These are phyloP conservation scores for Muntiacus reevesi DNA, from an alignment of 2,113 vertebrate genomes.

Conservation along the genomic window DNA sequence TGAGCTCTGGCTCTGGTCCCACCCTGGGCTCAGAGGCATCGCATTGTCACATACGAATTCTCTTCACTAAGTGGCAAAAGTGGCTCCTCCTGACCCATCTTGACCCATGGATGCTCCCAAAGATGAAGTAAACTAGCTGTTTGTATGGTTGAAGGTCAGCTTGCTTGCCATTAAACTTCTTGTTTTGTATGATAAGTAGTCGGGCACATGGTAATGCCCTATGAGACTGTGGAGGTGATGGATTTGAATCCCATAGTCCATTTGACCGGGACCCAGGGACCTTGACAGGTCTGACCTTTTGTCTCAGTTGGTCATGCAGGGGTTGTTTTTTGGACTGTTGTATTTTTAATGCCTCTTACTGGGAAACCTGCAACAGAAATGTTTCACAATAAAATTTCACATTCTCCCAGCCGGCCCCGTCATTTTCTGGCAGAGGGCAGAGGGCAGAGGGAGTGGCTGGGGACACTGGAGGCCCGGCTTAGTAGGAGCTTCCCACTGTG, in stretches of 20 bases:
- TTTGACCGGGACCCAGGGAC: slow-evolving; percentile 87
- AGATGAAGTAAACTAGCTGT: too few species aligned
- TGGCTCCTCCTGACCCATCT: too few species aligned
- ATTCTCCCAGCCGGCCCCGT: slow-evolving; percentile 82
- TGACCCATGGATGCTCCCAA: too few species aligned
- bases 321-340: slow-evolving; percentile 29
- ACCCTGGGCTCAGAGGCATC: too few species aligned
- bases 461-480: slow-evolving; percentile 82
- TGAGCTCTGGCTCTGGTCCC: too few species aligned
- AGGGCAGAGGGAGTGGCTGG: slow-evolving; percentile 85
- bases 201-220: too few species aligned
- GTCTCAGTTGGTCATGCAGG: slow-evolving; percentile 53
- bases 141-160: too few species aligned
- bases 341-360: slow-evolving; percentile 85
- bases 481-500: slow-evolving; percentile 84
- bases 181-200: too few species aligned
- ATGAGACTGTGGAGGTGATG: slow-evolving; percentile 84
- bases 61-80: too few species aligned
- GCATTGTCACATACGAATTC: too few species aligned
- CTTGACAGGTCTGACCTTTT: slow-evolving; percentile 77
- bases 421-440: slow-evolving; percentile 62
- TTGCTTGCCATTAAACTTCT: too few species aligned
- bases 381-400: slow-evolving; percentile 86
- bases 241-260: slow-evolving; percentile 91
- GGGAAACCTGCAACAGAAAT: slow-evolving; percentile 73